Conservation (phyloP, 2,797 vertebrate species). For the Oryzias sinensis region DNA sequence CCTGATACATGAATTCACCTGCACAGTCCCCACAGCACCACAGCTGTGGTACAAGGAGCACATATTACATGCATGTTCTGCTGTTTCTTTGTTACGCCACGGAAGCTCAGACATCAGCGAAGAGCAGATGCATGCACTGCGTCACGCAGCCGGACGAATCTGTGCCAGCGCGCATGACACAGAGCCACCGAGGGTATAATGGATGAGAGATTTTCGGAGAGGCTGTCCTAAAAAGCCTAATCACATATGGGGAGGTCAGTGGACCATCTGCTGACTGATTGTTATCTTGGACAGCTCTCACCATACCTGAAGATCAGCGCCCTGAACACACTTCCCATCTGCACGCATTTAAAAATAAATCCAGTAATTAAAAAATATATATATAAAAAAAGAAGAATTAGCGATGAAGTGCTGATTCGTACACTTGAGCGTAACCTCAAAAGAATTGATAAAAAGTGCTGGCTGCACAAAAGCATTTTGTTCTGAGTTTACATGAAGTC, state of each 20-base stretch:
- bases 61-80: constrained; percentile 1
- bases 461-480: background rate
- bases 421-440: constrained; percentile 25
- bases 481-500: constrained; percentile 49
- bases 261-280: constrained; percentile 65
- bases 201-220: constrained; percentile 58
- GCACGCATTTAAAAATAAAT: constrained; percentile 16
- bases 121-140: constrained; percentile 41
- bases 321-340: constrained; percentile 22
- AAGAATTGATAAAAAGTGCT: constrained; percentile 2
- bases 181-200: constrained; percentile 43
- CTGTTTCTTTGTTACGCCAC: constrained; percentile 22
- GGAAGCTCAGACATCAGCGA: constrained; percentile 13
- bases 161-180: constrained; percentile 43
- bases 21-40: background rate
- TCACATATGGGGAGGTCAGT: constrained; percentile 67
- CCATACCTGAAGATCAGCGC: constrained; percentile 54
- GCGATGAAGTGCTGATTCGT: constrained; percentile 10
- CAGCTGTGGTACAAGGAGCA: constrained; percentile 8
- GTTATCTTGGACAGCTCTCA: constrained; percentile 50
- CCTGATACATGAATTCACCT: constrained; percentile 30
- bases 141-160: constrained; percentile 39
- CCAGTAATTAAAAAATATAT: background rate
- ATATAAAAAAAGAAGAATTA: background rate
- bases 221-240: constrained; percentile 55